These are phyloP conservation scores for Steinernema scapterisci DNA, from an alignment of 2,888 invertebrate genomes.

Conservation along the genomic window DNA sequence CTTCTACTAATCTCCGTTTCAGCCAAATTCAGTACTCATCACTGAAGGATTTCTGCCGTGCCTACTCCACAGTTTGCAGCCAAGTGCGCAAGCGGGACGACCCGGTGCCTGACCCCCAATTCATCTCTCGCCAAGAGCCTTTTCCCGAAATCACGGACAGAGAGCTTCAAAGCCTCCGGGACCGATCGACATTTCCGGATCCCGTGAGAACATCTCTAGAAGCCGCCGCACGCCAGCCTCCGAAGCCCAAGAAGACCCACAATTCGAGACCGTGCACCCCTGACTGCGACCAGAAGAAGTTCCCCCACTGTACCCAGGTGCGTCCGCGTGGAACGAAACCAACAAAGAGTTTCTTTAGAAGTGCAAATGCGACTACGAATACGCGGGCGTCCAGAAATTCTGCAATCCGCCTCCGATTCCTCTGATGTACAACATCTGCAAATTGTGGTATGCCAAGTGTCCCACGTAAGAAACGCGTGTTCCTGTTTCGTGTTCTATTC, in stretches of 20 bases:
- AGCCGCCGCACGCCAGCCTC: constrained; percentile 49
- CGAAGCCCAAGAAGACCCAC: constrained; percentile 49
- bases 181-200: not conserved
- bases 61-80: constrained; percentile 8
- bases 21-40: not conserved
- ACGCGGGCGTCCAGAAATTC: constrained; percentile 58
- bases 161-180: not conserved
- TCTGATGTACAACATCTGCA: constrained; percentile 59
- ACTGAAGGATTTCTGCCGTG: constrained; percentile 4
- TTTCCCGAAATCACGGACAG: constrained; percentile 16
- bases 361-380: constrained; percentile 61
- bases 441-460: constrained; percentile 62
- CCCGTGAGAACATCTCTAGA: constrained; percentile 45
- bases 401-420: constrained; percentile 63
- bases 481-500: not conserved
- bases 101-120: not conserved
- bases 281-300: constrained; percentile 53
- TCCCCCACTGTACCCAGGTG: constrained; percentile 54
- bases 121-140: constrained; percentile 17
- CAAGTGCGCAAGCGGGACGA: not conserved
- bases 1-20: not conserved
- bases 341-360: constrained; percentile 34
- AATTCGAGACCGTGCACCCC: constrained; percentile 53
- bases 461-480: constrained; percentile 45
- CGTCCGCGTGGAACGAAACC: too few relatives aligned